Percentiles rank a stretch among this genome's conserved stretches.
phyloP scores from a whole-genome alignment of 30 jellyfish, hydroid and myxozoan species.

The Rhopilema esculentum region DNA sequence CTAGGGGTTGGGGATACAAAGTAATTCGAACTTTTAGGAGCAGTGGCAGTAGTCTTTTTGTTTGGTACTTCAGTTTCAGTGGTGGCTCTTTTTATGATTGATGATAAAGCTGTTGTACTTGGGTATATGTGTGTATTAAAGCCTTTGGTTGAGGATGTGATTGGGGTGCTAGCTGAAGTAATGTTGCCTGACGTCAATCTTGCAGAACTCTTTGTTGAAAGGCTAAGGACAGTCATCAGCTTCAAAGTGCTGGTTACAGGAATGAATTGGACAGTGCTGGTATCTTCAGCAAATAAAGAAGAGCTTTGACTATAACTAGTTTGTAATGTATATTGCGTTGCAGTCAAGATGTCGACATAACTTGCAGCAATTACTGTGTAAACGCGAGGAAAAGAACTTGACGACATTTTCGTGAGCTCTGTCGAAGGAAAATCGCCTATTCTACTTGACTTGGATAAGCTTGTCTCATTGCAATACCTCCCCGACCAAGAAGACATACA shows the following conservation, averaged over 20 bases:
- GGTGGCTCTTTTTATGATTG: not conserved
- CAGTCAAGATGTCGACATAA: too few relatives aligned
- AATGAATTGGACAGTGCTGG: not conserved
- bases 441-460: not conserved
- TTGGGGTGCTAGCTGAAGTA: too few relatives aligned
- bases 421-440: not conserved
- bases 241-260: not conserved
- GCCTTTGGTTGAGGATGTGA: not conserved
- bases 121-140: not conserved
- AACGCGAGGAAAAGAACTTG: not conserved
- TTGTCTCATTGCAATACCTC: conserved; percentile 33
- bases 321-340: too few relatives aligned
- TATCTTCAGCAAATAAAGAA: too few relatives aligned
- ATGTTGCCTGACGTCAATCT: too few relatives aligned
- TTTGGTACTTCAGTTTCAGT: not conserved
- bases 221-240: too few relatives aligned
- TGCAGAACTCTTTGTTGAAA: too few relatives aligned
- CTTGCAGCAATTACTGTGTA: not conserved
- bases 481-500: conserved; percentile 54
- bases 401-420: not conserved
- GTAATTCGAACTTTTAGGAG: not conserved
- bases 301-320: too few relatives aligned
- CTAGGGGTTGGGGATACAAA: not conserved
- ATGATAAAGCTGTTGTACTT: not conserved
- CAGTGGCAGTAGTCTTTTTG: not conserved